These are phyloP conservation scores for Amazonetta brasiliensis DNA, from an alignment of 2,797 vertebrate genomes.

Conservation along the genomic window DNA sequence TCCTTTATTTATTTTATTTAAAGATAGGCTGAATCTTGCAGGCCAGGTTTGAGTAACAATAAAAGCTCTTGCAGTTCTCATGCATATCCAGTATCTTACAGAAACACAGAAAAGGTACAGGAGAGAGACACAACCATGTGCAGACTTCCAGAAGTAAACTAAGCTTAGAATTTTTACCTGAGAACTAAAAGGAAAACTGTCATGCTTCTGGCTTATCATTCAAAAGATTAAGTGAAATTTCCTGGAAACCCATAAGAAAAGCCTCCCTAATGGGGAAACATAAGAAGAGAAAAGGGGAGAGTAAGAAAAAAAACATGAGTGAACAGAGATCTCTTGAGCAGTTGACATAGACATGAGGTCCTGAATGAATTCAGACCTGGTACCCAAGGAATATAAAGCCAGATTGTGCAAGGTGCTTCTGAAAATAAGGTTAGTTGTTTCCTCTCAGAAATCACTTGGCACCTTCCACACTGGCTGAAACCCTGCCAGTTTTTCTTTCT, in stretches of 20 bases:
- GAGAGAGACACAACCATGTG: not conserved
- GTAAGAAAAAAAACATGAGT: not conserved
- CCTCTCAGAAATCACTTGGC: not conserved
- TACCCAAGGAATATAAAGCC: not conserved
- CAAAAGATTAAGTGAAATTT: not conserved
- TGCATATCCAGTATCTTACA: constrained; percentile 29
- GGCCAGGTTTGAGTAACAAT: not conserved
- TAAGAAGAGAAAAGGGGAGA: not conserved
- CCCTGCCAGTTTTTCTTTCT: not conserved
- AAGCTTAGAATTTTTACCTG: not conserved
- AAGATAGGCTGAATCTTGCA: not conserved
- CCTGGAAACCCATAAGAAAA: not conserved
- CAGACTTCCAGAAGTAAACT: not conserved
- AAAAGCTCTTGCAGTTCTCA: constrained; percentile 27
- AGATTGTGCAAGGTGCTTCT: not conserved
- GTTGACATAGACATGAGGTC: not conserved
- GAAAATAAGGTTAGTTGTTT: not conserved
- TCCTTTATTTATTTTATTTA: constrained; percentile 51
- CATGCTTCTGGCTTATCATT: not conserved
- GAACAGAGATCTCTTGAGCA: not conserved
- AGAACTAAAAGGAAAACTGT: not conserved
- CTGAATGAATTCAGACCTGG: not conserved
- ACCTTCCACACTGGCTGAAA: not conserved
- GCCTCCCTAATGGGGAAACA: fast-evolving
- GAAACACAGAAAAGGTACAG: not conserved